Evolutionary conservation across 2,888 invertebrate species (phyloP).

Genomic region (Nymphalis urticae): DNA sequence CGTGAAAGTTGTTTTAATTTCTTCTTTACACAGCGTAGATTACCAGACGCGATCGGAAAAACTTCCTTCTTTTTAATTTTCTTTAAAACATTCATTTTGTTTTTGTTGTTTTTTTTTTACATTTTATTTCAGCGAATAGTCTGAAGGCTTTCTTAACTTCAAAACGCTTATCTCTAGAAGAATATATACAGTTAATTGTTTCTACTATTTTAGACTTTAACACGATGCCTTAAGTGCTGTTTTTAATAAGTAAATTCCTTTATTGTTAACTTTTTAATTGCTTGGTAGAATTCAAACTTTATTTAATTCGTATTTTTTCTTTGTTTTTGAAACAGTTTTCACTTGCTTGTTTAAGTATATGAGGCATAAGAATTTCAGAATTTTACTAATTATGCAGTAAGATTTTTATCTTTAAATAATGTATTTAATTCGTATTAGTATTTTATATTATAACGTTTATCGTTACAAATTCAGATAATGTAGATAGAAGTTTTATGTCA

Average conservation of each 20-base stretch:
- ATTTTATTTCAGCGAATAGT: slow-evolving; percentile 76
- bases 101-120: slow-evolving; percentile 55
- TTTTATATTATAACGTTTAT: background rate
- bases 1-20: slow-evolving; percentile 80
- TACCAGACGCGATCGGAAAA: slow-evolving; percentile 76
- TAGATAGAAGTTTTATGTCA: background rate
- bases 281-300: slow-evolving; percentile 62
- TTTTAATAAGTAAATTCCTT: slow-evolving; percentile 51
- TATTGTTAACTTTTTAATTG: slow-evolving; percentile 70
- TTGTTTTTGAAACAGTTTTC: slow-evolving; percentile 46
- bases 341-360: slow-evolving; percentile 21
- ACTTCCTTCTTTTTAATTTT: slow-evolving; percentile 81
- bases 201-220: slow-evolving; percentile 60
- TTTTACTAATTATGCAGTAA: background rate
- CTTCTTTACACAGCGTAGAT: slow-evolving; percentile 78
- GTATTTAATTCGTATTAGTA: background rate
- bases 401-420: background rate
- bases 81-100: slow-evolving; percentile 76
- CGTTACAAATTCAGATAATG: background rate
- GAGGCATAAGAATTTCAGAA: background rate
- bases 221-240: slow-evolving; percentile 54
- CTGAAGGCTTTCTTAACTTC: slow-evolving; percentile 75
- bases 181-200: slow-evolving; percentile 53
- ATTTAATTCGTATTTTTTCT: slow-evolving; percentile 50
- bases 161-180: slow-evolving; percentile 67